A percentile compares a stretch with the other conserved stretches of the same genome.
Conservation (phyloP, 1,140 invertebrate species). For the Aricia agestis region DNA sequence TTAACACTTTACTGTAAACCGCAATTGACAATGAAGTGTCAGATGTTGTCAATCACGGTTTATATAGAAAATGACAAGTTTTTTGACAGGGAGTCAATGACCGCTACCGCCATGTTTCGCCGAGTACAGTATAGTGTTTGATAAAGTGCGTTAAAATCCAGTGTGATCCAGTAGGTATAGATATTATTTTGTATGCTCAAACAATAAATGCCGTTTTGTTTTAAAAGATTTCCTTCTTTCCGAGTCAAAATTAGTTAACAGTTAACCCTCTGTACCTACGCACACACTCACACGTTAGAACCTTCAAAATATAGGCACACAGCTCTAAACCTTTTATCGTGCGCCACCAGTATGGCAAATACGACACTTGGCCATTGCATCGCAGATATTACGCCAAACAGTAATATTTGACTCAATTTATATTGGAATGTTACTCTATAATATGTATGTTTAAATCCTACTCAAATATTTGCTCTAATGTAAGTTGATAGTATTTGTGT, state of each 20-base stretch:
- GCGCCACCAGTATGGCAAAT: conserved; percentile 35
- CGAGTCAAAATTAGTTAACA: background rate
- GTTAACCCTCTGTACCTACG: conserved; percentile 9
- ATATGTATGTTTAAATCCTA: background rate
- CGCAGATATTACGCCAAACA: conserved; percentile 28
- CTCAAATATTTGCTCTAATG: conserved; percentile 5
- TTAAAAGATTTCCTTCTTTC: too few species aligned
- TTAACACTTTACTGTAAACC: too few species aligned
- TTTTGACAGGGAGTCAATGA: too few species aligned
- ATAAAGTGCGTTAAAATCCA: too few species aligned
- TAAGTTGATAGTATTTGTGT: conserved; percentile 8
- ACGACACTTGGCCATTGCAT: conserved; percentile 31
- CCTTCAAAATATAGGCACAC: conserved; percentile 37
- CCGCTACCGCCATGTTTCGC: too few species aligned
- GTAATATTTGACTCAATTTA: conserved; percentile 22
- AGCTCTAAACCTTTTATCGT: conserved; percentile 45
- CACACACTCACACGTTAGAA: conserved; percentile 30
- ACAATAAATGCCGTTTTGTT: too few species aligned
- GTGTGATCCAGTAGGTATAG: too few species aligned
- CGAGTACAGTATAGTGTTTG: too few species aligned
- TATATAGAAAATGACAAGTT: too few species aligned
- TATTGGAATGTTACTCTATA: background rate
- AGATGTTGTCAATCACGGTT: too few species aligned
- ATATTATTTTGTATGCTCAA: too few species aligned
- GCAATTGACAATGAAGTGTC: too few species aligned